These are phyloP conservation scores for Rapana venosa DNA, from an alignment of 2,888 invertebrate species.

Conservation along the genomic window DNA sequence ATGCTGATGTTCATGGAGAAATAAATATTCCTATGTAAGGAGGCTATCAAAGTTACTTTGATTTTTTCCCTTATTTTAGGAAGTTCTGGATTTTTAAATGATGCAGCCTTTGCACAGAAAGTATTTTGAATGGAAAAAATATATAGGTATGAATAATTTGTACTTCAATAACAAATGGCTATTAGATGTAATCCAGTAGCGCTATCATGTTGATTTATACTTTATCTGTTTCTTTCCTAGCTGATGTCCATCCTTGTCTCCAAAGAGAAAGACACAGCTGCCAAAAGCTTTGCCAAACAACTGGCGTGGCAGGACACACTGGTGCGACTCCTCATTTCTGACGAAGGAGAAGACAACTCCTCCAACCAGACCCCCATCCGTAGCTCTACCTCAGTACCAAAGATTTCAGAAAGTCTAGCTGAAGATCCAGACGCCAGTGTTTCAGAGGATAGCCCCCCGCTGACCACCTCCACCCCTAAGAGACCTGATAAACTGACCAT, in stretches of 20 bases:
- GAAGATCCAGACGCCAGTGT: neutral
- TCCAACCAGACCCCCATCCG: neutral
- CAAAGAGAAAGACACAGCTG: slow-evolving; percentile 65
- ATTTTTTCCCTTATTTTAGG: no score
- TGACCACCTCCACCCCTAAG: slow-evolving; percentile 35
- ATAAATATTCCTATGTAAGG: no score
- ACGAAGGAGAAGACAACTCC: neutral
- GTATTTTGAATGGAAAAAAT: no score
- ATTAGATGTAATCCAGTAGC: no score
- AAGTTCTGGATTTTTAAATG: no score
- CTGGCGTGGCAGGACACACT: slow-evolving; percentile 82
- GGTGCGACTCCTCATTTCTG: slow-evolving; percentile 65
- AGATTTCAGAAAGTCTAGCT: neutral
- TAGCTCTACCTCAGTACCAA: neutral
- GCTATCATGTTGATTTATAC: no score
- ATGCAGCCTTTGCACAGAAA: no score
- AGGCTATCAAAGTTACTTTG: neutral
- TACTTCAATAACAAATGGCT: no score
- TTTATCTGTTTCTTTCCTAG: slow-evolving; percentile 55
- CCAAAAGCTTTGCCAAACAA: slow-evolving; percentile 75
- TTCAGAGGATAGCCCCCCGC: slow-evolving; percentile 10
- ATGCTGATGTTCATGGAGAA: no score
- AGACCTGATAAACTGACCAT: slow-evolving; percentile 39
- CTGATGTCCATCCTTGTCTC: slow-evolving; percentile 70
- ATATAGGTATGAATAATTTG: no score